Evolutionary conservation across 2,888 invertebrate genomes (phyloP).

Genomic region (Cremastobaeus sp.): DNA sequence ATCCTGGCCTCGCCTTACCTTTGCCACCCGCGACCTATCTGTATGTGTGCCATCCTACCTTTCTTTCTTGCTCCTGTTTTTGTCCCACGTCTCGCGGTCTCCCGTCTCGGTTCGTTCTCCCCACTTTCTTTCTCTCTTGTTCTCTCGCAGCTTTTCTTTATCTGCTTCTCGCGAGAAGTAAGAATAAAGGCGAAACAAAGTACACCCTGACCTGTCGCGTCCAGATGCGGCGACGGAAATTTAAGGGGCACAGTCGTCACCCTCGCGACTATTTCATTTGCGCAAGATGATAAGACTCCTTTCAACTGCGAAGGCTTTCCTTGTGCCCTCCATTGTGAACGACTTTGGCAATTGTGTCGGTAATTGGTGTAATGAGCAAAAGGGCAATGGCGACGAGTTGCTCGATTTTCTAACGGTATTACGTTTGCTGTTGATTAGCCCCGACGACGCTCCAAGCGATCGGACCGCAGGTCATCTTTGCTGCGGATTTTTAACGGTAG

Average conservation of each 20-base stretch:
- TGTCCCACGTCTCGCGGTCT: not conserved
- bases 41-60: constrained; percentile 42
- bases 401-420: constrained; percentile 18
- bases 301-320: constrained; percentile 27
- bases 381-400: not conserved
- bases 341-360: constrained; percentile 15
- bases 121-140: not conserved
- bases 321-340: constrained; percentile 12
- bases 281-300: constrained; percentile 38
- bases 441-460: not conserved
- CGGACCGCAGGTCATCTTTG: not conserved
- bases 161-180: constrained; percentile 29
- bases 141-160: not conserved
- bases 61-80: constrained; percentile 2
- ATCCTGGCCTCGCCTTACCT: constrained; percentile 37
- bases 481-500: not conserved
- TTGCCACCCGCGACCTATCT: constrained; percentile 34
- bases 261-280: constrained; percentile 50
- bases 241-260: constrained; percentile 31
- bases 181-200: constrained; percentile 44
- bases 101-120: not conserved
- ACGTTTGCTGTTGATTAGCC: not conserved
- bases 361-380: constrained; percentile 31
- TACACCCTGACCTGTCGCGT: constrained; percentile 51
- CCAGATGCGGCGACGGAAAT: constrained; percentile 49